These are phyloP conservation scores for Sander lucioperca DNA, from an alignment of 2,113 vertebrate species.

Conservation along the genomic window DNA sequence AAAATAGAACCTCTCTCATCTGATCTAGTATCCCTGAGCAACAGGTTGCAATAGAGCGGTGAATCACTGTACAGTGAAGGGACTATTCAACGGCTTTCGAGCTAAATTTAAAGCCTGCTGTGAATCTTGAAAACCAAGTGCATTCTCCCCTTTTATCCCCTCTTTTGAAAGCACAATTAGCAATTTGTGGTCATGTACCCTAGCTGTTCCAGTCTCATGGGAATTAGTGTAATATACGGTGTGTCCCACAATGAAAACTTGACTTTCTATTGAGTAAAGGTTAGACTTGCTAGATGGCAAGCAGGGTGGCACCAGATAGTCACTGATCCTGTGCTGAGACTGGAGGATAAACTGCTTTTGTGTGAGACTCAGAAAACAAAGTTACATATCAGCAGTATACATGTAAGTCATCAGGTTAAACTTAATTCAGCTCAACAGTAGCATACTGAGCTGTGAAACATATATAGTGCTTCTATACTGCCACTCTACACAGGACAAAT, in stretches of 20 bases:
- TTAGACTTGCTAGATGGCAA: not conserved
- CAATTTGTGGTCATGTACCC: not conserved
- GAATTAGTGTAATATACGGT: not conserved
- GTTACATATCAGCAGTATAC: not conserved
- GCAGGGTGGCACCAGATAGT: not conserved
- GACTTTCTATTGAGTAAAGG: not conserved
- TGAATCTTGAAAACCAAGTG: constrained; percentile 5
- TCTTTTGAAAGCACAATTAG: constrained; percentile 1
- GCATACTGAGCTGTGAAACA: not conserved
- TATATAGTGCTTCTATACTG: not conserved
- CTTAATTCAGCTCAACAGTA: constrained; percentile 7
- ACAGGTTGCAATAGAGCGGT: not conserved
- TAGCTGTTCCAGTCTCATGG: not conserved
- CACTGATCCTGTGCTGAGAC: not conserved
- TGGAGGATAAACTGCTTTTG: not conserved
- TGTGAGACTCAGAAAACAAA: not conserved
- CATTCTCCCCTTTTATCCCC: not conserved
- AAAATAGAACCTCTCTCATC: not conserved
- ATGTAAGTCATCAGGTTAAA: not conserved
- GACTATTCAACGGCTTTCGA: not conserved
- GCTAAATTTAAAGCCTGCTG: constrained; percentile 10
- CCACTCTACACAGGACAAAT: not conserved
- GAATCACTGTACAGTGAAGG: not conserved
- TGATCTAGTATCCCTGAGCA: constrained; percentile 16
- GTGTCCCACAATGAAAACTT: not conserved